phyloP scores from a whole-genome alignment of 2,113 vertebrate species.

The Isurus oxyrinchus region DNA sequence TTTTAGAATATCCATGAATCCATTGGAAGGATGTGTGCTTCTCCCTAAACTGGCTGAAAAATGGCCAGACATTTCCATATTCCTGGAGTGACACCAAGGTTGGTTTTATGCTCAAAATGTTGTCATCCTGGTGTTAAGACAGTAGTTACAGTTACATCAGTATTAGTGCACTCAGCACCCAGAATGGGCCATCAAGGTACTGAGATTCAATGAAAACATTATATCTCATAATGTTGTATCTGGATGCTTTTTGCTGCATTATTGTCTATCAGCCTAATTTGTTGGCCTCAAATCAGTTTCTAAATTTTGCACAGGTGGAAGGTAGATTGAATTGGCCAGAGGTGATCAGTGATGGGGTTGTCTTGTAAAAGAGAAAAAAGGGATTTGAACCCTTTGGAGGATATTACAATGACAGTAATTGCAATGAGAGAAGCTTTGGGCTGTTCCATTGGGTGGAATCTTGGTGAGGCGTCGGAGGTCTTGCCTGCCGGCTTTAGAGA shows the following conservation, averaged over 20 bases:
- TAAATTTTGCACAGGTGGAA: slow-evolving; percentile 1
- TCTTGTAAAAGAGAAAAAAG: neutral
- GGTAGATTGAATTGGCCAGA: neutral
- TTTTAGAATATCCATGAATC: neutral
- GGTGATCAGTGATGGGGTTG: neutral
- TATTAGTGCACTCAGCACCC: neutral
- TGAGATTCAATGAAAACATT: neutral
- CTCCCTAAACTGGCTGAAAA: neutral
- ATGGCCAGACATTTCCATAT: neutral
- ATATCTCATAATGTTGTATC: too few species aligned
- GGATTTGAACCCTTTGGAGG: neutral
- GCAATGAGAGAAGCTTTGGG: neutral
- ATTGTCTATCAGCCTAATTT: neutral
- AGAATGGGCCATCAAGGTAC: too few species aligned
- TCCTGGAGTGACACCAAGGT: neutral
- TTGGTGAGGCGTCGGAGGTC: too few species aligned
- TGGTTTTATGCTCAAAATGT: neutral
- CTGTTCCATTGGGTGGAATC: neutral
- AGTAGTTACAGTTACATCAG: neutral
- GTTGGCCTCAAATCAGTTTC: neutral
- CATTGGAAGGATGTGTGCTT: neutral
- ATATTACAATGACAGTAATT: neutral
- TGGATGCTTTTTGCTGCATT: neutral
- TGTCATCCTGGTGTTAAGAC: too few species aligned
- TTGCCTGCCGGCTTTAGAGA: too few species aligned